Percentiles rank a stretch among this genome's conserved stretches.
Evolutionary conservation across 2,797 vertebrate species (phyloP).

Genomic region (Coccyzus lansbergi): DNA sequence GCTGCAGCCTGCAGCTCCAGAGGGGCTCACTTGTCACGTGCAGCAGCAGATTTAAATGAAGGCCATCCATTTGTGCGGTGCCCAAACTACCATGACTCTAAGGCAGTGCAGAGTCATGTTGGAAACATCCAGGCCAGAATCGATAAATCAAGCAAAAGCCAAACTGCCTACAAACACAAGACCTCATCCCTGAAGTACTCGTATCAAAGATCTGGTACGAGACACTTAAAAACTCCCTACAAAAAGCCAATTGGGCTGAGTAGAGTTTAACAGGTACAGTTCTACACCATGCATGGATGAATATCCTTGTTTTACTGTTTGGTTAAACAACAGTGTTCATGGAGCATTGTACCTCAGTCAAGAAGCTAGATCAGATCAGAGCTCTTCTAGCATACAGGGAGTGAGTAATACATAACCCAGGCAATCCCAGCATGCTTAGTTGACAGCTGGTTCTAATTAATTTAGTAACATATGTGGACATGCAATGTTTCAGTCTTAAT

Average conservation of each 20-base stretch:
- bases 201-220: neutral
- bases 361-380: neutral
- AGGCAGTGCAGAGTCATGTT: neutral
- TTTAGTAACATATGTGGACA: slow-evolving; percentile 50
- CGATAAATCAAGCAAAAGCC: neutral
- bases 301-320: neutral
- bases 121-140: neutral
- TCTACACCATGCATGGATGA: neutral
- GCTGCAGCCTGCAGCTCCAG: neutral
- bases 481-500: slow-evolving; percentile 57
- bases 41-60: neutral
- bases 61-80: neutral
- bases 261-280: neutral
- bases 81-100: neutral
- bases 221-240: neutral
- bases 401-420: neutral
- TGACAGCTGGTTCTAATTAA: slow-evolving; percentile 65
- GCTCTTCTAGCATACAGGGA: neutral
- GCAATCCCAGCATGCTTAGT: neutral
- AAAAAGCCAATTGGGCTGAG: neutral
- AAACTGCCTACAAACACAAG: neutral
- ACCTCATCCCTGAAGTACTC: neutral
- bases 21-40: neutral
- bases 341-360: neutral
- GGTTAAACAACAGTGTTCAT: neutral